Evolutionary conservation across 2,888 invertebrate species (phyloP), one percentile per base, ranked within the genome.

Genomic region (Axea sp.): DNA sequence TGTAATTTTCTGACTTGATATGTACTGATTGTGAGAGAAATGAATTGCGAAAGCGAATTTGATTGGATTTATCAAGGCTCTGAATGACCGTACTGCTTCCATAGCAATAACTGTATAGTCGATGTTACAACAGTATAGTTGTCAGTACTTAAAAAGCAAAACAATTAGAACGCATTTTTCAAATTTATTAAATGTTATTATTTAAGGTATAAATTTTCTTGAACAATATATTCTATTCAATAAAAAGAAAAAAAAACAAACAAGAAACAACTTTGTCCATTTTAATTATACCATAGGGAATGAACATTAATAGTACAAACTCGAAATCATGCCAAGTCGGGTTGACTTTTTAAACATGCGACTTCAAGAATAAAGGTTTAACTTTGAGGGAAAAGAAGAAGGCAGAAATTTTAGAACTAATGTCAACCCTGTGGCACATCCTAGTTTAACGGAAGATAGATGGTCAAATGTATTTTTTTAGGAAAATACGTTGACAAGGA

Each of bases 51-150:
- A 82, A 75, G 41, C 4, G 8, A 31, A 77, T 83, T 83, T 82
- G 76, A 80, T 85, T 82, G 83, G 80, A 85, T 84, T 84, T 78
- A 80, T 83, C 79, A 80, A 73, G 79, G 77, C 79, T 77, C 82
- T 81, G 83, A 84, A 83, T 80, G 80, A 79, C 77, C 81, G 83
- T 84, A 84, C 82, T 82, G 84, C 85, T 85, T 85, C 83, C 83
- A 84, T 83, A 85, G 85, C 84, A 84, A 85, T 85, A 85, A 84
- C 78, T 85, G 84, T 85, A 84, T 84, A 84, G 84, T 84, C 77
- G 84, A 83, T 85, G 83, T 85, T 84, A 80, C 82, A 79, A 80
- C 64, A 64, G 79, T 84, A 71, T 78, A 81, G 83, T 83, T 81
- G 80, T 80, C 81, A 81, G 79, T 76, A 76, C 72, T 79, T 77